Evolutionary conservation across 2,113 vertebrate genomes (phyloP), one percentile per base, ranked within the genome.

Genomic region (Cettia cetti): DNA sequence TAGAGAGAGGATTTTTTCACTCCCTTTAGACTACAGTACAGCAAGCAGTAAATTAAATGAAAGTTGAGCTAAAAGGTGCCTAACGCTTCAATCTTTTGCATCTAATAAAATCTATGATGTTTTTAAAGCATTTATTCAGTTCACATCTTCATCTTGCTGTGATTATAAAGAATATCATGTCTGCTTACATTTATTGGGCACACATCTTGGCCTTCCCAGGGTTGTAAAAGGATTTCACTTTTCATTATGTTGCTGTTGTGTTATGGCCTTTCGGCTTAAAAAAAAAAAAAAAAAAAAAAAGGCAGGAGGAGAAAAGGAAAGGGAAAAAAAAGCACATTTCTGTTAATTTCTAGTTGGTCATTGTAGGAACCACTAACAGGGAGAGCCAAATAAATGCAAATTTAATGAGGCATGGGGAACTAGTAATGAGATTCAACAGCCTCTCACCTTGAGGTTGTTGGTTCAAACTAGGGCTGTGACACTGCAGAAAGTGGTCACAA

Each of bases 1-100:
- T 98, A 98, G 98, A 98, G 97, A 96, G 98, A 97, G 86, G 85
- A 95, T 95, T 97, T 96, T 96, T 96, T 96, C 94, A 94, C 95
- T 97, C 94, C 96, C 96, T 98, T 98, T 94, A 95, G 97, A 97
- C 96, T 97, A 82, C 90, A 93, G 94, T 96, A 96, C 92, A 93
- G 97, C 93, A 96, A 96, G 95, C 80, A 21, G 52, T 95, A 98
- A 97, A 97, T 98, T 94, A 97, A 98, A 97, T 97, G 96, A 97
- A 97, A 97, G 97, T 97, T 97, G 97, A 97, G 95, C 96, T 97
- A 96, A 97, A 97, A 97, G 95, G 93, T 97, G 94, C 84, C 94
- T 95, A 95, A 97, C 90, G 69, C 92, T 95, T 96, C 96, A 89
- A 69, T 96, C 96, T 96, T 94, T 92, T 94, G 92, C 91, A 96